Base-by-base conservation (phyloP, 2,888 invertebrate species). In the Trichogramma dendrolimi region DNA sequence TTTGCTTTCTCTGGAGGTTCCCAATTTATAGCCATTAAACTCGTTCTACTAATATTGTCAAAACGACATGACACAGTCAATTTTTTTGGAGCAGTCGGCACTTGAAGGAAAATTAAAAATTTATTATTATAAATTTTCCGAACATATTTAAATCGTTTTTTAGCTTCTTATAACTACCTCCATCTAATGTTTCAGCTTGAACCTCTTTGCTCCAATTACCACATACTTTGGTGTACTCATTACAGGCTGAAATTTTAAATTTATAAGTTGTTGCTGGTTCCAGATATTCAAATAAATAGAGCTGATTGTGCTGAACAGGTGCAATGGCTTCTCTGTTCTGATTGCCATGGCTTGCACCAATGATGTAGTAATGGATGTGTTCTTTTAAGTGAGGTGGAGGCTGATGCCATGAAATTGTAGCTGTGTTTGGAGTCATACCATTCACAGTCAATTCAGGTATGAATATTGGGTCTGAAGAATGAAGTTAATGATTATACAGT, bases 121-220 rank as follows among this genome's bases (percentile, higher is more conserved):
- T 41, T 6, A 44, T 11, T 39, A 55, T 10, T 39, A 38, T 46
- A 5, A 5, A 55, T 47, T 47, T 55, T 55, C 3, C 3, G 1
- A 27, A 27, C 27, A 2, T 27, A 27, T 55, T 38, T n/a, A 44
- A 27, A 7, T 46, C 40, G 8, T 46, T n/a, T 40, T 44, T 27
- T 48, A 38, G 1, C 44, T 41, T 42, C n/a, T 6, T 2, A 53
- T 6, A 53, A 58, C 6, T 71, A 81, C 80, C 78, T 4, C 93
- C 94, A 76, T 93, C 93, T 80, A 91, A 83, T 0, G 94, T 94
- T 0, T 89, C 89, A 0, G 91, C 93, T 73, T 89, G 88, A 67
- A 91, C 89, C 69, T 85, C 82, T 43, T 84, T 82, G 0, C 93
- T 93, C 88, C 89, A 90, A 8, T 86, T 83, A 0, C 92, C 91